phyloP scores from a whole-genome alignment of 2,113 vertebrate genomes.

The Melospiza georgiana region DNA sequence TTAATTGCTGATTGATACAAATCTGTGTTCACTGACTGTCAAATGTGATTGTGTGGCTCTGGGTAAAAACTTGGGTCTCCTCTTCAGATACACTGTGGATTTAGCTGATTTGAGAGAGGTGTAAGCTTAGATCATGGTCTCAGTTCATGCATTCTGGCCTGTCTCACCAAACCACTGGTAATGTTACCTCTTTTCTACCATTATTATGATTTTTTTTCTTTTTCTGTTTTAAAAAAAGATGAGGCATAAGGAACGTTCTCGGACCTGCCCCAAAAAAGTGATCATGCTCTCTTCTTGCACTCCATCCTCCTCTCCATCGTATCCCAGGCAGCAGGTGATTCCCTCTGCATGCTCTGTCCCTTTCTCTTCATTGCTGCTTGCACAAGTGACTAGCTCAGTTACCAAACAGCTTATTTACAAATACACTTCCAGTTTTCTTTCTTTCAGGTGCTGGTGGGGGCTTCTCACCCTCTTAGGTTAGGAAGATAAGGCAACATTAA shows the following conservation, averaged over 20 bases:
- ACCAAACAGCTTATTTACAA: background rate
- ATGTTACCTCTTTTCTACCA: background rate
- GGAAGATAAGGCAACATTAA: background rate
- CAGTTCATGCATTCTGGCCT: background rate
- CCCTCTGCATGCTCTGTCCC: conserved; percentile 70
- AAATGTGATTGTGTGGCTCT: fast-evolving
- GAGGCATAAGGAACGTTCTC: conserved; percentile 80
- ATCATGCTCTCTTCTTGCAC: conserved; percentile 89
- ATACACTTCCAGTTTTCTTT: background rate
- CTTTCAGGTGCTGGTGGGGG: background rate
- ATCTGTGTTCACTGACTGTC: background rate
- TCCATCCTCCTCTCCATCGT: conserved; percentile 78
- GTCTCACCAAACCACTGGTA: background rate
- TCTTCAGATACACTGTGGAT: background rate
- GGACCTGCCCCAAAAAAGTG: conserved; percentile 98
- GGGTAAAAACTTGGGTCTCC: background rate
- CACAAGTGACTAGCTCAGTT: background rate
- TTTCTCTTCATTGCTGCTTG: conserved; percentile 37
- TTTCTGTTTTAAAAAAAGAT: conserved; percentile 79
- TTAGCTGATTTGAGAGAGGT: background rate
- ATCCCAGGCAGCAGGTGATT: conserved; percentile 88
- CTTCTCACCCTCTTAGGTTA: background rate
- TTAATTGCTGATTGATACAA: background rate
- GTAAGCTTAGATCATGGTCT: background rate
- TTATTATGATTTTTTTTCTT: conserved; percentile 33